Conservation (phyloP, 2,113 vertebrate species). For the Propithecus coquereli region DNA sequence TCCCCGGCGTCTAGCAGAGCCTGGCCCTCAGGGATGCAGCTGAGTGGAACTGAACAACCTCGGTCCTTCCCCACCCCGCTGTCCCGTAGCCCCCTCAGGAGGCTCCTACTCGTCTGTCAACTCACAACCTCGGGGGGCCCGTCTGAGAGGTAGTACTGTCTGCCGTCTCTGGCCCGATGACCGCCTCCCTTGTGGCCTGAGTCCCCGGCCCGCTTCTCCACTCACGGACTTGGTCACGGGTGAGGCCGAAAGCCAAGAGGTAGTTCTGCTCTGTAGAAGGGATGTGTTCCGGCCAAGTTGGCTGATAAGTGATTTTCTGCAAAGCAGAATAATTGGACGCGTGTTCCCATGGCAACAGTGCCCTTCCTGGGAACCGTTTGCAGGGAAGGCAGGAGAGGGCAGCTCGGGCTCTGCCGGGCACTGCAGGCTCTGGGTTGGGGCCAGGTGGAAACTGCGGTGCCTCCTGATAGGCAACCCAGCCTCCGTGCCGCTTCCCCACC, state of each 20-base stretch:
- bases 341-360: slow-evolving; percentile 65
- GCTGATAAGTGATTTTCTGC: slow-evolving; percentile 43
- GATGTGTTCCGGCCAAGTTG: slow-evolving; percentile 30
- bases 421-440: neutral
- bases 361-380: slow-evolving; percentile 12
- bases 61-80: rapidly evolving
- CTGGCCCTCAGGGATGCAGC: neutral
- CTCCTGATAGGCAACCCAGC: rapidly evolving
- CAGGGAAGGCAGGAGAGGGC: neutral
- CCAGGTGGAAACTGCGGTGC: neutral
- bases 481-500: neutral
- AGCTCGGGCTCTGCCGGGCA: neutral
- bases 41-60: rapidly evolving
- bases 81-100: rapidly evolving
- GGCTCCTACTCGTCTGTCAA: neutral
- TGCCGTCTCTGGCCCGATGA: neutral
- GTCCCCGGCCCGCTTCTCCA: rapidly evolving
- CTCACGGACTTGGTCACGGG: neutral
- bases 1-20: neutral
- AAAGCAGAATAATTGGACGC: slow-evolving; percentile 32
- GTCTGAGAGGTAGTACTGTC: rapidly evolving
- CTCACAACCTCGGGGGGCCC: rapidly evolving
- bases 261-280: neutral
- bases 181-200: rapidly evolving
- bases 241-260: neutral